These are phyloP conservation scores for Mobula hypostoma DNA, from an alignment of 2,113 vertebrate species.

Conservation along the genomic window DNA sequence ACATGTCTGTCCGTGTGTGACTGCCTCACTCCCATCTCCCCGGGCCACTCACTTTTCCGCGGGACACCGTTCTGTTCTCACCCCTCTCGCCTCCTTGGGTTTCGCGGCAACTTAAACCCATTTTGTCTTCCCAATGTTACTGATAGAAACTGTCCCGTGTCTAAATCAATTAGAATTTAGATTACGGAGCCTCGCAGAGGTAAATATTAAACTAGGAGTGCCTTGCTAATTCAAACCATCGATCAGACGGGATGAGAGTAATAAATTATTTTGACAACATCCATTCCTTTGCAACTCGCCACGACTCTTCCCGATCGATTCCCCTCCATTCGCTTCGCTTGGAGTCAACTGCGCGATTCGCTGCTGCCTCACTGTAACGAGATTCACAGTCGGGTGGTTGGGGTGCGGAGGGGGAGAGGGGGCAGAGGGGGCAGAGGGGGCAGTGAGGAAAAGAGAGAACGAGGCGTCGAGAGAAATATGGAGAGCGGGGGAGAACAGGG, in stretches of 20 bases:
- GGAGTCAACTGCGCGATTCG: conserved; percentile 37
- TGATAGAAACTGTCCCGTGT: conserved; percentile 56
- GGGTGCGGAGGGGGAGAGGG: too few species aligned
- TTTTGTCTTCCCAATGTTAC: too few species aligned
- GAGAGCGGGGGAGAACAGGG: background rate
- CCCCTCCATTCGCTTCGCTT: conserved; percentile 47
- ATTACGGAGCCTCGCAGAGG: conserved; percentile 70
- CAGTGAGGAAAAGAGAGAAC: background rate
- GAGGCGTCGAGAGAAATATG: background rate
- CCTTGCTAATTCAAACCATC: conserved; percentile 90
- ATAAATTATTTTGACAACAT: conserved; percentile 99
- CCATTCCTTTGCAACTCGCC: conserved; percentile 82
- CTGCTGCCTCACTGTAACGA: too few species aligned
- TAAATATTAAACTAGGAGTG: conserved; percentile 81
- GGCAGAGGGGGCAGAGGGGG: too few species aligned
- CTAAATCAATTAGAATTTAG: conserved; percentile 80
- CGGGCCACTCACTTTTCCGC: too few species aligned
- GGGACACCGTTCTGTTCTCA: too few species aligned
- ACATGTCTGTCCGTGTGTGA: too few species aligned
- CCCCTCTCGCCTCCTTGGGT: too few species aligned
- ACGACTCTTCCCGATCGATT: conserved; percentile 84
- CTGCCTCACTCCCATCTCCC: too few species aligned
- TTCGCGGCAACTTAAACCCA: too few species aligned
- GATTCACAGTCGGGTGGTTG: too few species aligned
- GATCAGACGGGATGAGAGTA: conserved; percentile 94